Percentiles rank a stretch among this genome's conserved stretches.
These are phyloP conservation scores for Synergus itoensis DNA, from an alignment of 2,888 invertebrate genomes.

Conservation along the genomic window DNA sequence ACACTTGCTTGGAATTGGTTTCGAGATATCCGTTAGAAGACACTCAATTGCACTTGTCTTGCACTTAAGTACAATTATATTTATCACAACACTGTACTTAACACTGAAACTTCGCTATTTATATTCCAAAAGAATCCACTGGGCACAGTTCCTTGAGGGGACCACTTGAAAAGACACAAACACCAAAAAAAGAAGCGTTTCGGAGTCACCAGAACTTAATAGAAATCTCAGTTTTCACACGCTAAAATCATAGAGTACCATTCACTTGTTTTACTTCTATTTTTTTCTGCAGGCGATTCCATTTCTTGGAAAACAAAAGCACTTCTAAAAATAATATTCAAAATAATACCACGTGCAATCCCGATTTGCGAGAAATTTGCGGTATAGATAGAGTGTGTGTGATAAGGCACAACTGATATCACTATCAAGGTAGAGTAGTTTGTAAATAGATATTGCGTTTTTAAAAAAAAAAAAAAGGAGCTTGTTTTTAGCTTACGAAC, in stretches of 20 bases:
- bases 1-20: background rate
- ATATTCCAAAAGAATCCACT: background rate
- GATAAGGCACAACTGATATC: conserved; percentile 16
- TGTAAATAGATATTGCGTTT: background rate
- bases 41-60: background rate
- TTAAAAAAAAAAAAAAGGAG: background rate
- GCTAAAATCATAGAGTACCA: background rate
- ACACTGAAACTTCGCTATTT: background rate
- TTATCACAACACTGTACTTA: conserved; percentile 19
- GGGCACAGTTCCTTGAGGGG: background rate
- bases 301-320: too few species aligned
- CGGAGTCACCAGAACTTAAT: background rate
- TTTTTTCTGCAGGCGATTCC: background rate
- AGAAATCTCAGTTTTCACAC: conserved; percentile 15
- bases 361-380: background rate
- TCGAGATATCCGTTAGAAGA: background rate
- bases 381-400: background rate
- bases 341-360: conserved; percentile 20
- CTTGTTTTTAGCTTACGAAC: conserved; percentile 42
- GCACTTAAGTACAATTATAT: background rate
- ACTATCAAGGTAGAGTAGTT: background rate
- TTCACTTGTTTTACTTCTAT: background rate
- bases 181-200: background rate
- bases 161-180: background rate
- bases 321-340: background rate